Base-by-base conservation (phyloP, 2,888 invertebrate species). In the Phragmatobia fuliginosa region DNA sequence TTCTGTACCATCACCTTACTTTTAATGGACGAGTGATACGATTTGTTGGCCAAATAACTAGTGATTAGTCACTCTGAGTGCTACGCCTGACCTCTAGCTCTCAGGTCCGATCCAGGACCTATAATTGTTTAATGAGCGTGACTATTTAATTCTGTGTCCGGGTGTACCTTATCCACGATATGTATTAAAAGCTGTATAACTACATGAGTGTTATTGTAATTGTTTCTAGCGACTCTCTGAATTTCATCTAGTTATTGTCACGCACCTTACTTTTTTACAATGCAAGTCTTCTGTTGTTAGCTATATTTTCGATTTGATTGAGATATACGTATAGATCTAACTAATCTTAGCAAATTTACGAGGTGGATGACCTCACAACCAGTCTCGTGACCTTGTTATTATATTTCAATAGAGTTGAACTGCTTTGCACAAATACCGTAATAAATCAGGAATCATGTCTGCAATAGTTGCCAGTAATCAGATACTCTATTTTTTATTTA, bases 301-400 rank as follows among this genome's bases (percentile, higher is more conserved):
- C 45, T 10, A 49, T 8, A 2, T 49, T 49, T 49, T 49, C 16
- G 0, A 8, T 28, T 25, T 25, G 5, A 4, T 56, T 28, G 56
- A 56, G 16, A 56, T 28, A 16, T 28, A 25, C 2, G 28, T 28
- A 28, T 1, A 56, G 2, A 56, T 5, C 16, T 28, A 62, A 62
- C 41, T 25, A 28, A 56, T 14, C 16, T 28, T 41, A 41, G 41
- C 16, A 18, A 33, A 67, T 21, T 11, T 52, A 71, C 60, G 63
- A 63, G 63, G 33, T 21, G 45, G 33, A 63, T 36, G 62, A 58
- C 60, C 58, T 69, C 58, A 66, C 59, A 67, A 59, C 56, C 25
- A 62, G 62, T 62, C 38, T 16, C 45, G 11, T 10, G 60, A 71
- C 72, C 60, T 31, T 61, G 65, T 58, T 21, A 21, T 58, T 56